Evolutionary conservation across 2,797 vertebrate species (phyloP), one percentile per base, ranked within the genome.

Genomic region (Tadarida brasiliensis): DNA sequence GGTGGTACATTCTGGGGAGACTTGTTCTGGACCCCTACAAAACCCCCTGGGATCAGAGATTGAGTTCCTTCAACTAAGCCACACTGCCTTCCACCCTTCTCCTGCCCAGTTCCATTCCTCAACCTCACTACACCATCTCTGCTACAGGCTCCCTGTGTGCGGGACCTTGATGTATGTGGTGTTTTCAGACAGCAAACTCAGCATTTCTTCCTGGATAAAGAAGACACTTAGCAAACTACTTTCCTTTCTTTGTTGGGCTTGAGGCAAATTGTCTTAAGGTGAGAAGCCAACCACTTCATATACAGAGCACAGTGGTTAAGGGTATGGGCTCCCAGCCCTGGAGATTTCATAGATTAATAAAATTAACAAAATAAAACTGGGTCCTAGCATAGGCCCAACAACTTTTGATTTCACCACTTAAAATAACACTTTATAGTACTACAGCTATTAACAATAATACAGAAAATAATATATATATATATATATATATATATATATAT

Each of bases 331-430:
- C 87, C 47, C 19, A 87, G 56, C 44, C 20, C 35, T 44, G 17
- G n/a, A 70, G 9, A 57, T 47, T 90, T 83, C 63, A 33, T 81
- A 26, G 49, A 51, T 44, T 77, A 92, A 65, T 70, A 77, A 65
- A 54, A 67, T 35, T 57, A 76, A 49, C 33, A 22, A 91, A 87
- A 65, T 35, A 87, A 87, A 73, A 85, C 87, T 74, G 59, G 20
- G 59, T 85, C 10, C 26, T 57, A 65, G 82, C 20, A 78, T 20
- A 82, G 26, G 30, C 15, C 59, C 12, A 74, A 35, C 33, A n/a
- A 28, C 33, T 94, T 90, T 90, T 94, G 20, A 85, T 86, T 87
- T 90, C 56, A 94, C 19, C 35, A 82, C 44, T 92, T 76, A 85
- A 68, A 89, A 85, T 54, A 80, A 71, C 35, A 70, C 6, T 94